phyloP scores from a whole-genome alignment of 1,140 invertebrate species.

The Ctenoplectra terminalis region DNA sequence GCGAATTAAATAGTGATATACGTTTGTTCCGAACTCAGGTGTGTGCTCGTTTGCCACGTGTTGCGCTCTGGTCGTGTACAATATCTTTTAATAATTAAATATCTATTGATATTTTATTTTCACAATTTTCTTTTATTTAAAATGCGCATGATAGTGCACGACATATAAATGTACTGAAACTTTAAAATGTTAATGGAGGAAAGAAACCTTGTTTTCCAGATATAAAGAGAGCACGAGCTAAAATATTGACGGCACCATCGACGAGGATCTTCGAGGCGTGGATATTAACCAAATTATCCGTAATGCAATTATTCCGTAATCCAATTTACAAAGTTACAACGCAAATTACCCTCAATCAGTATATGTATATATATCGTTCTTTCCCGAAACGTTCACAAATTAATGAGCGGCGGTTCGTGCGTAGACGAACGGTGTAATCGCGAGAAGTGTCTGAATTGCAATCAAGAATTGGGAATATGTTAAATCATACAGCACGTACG shows the following conservation, averaged over 20 bases:
- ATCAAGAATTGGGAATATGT: constrained; percentile 25
- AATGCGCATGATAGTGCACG: no score
- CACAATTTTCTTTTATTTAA: no score
- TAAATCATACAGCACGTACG: constrained; percentile 22
- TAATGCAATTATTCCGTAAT: constrained; percentile 6
- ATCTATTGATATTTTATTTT: no score
- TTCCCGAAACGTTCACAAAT: background rate
- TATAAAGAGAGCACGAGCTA: background rate
- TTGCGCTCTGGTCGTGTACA: no score
- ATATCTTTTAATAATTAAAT: no score
- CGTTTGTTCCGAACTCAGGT: no score
- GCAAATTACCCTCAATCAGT: background rate
- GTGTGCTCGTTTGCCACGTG: no score
- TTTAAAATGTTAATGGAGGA: background rate
- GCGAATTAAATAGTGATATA: no score
- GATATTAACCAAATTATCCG: constrained; percentile 7
- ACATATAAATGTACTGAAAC: accelerated
- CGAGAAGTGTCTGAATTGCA: constrained; percentile 23
- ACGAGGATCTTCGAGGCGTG: background rate
- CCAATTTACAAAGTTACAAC: constrained; percentile 14
- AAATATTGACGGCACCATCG: background rate
- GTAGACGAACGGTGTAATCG: constrained; percentile 9
- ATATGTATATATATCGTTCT: background rate
- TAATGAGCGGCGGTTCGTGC: background rate
- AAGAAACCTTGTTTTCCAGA: background rate